Evolutionary conservation across 2,888 invertebrate species (phyloP), one percentile per base, ranked within the genome.

Genomic region (Ophonus ardosiacus): DNA sequence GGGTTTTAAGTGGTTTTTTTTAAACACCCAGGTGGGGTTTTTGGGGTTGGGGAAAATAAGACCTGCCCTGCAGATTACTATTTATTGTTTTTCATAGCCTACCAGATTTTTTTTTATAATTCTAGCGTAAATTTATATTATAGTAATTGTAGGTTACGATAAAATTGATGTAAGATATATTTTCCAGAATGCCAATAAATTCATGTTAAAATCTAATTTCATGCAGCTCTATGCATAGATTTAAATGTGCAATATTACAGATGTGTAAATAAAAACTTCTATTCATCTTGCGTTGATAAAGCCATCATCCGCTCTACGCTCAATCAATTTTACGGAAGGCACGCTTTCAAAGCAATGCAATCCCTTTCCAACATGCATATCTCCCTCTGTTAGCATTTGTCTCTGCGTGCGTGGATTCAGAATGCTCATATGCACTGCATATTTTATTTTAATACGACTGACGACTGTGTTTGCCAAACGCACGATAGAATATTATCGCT

Each of bases 261-360:
- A 43, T 43, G 43, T 10, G 10, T 43, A 10, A 43, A 43, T 57
- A 57, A 57, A 57, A 57, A 57, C 0, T 31, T 13, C n/a, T n/a
- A 65, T 65, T 65, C 65, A 65, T 65, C 65, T 65, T 38, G 65
- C 65, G 5, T 5, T 24, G 31, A 68, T 68, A 68, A 68, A 68
- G 68, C 38, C 68, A 68, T 68, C 68, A 68, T 68, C 68, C 38
- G 7, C 7, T 31, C 68, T 63, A 21, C 63, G 24, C 13, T 63
- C n/a, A 68, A 68, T 68, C 68, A 68, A 68, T 68, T 68, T 31
- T 38, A 68, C 38, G 68, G 68, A 68, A 68, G 63, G 24, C 63
- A 63, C 63, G 13, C 63, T 24, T 24, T 10, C n/a, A 31, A n/a
- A n/a, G 0, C 65, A 31, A 8, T 7, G 63, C 31, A 38, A 31